Evolutionary conservation across 2,797 vertebrate species (phyloP).

Genomic region (Arrhamphus sclerolepis): DNA sequence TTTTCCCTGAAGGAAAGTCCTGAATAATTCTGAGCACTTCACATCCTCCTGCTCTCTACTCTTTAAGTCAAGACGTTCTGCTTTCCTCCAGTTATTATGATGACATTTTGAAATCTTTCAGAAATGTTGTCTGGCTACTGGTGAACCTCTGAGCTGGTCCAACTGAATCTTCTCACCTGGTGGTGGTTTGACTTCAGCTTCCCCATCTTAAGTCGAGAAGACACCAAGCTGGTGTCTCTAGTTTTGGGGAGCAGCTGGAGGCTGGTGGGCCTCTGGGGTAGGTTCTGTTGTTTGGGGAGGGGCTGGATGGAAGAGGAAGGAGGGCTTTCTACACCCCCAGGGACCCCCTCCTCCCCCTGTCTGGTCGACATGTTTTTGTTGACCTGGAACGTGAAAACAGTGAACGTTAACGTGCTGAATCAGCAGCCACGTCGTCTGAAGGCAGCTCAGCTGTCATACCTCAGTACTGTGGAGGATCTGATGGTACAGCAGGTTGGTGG

Average conservation of each 20-base stretch:
- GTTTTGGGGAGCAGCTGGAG: conserved; percentile 88
- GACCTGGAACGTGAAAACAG: conserved; percentile 10
- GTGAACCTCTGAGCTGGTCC: too few species aligned
- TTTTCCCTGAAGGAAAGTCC: too few species aligned
- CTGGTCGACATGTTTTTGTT: neutral
- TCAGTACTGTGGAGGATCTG: conserved; percentile 79
- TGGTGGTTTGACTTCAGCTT: conserved; percentile 91
- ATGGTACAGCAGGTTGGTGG: conserved; percentile 84
- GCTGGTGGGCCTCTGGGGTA: conserved; percentile 91
- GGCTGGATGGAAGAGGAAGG: conserved; percentile 60
- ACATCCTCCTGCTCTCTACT: too few species aligned
- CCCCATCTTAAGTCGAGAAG: conserved; percentile 84
- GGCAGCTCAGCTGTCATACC: conserved; percentile 24
- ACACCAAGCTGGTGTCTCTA: conserved; percentile 73
- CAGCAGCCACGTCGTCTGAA: neutral
- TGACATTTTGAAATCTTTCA: too few species aligned
- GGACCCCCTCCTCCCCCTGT: conserved; percentile 16
- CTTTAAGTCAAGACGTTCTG: too few species aligned
- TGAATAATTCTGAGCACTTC: too few species aligned
- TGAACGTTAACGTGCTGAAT: neutral
- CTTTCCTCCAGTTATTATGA: too few species aligned
- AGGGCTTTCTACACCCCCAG: conserved; percentile 5
- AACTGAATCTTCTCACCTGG: conserved; percentile 72
- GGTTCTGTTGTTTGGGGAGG: conserved; percentile 93
- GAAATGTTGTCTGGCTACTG: too few species aligned